A percentile compares a stretch with the other conserved stretches of the same genome.
Conservation (phyloP, 2,888 invertebrate genomes). For the Nudaria mundana region DNA sequence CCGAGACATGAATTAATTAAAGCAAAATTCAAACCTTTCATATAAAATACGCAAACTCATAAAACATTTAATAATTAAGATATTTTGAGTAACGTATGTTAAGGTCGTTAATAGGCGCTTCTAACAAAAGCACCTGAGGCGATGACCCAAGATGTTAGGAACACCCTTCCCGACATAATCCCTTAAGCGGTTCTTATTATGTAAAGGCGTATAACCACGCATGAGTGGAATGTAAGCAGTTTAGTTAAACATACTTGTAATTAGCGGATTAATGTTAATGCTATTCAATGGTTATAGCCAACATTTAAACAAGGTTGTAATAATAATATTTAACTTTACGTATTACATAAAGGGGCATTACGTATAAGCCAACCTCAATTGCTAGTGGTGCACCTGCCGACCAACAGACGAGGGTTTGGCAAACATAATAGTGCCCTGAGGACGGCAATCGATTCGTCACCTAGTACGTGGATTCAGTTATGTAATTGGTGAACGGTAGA, state of each 20-base stretch:
- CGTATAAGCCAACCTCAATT: no score
- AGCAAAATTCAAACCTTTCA: neutral
- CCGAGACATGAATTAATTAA: no score
- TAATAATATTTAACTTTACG: no score
- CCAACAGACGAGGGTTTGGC: no score
- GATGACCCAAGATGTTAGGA: constrained; percentile 10
- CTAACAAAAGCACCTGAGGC: constrained; percentile 9
- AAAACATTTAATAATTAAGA: neutral
- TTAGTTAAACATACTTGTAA: neutral
- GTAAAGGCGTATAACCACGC: neutral
- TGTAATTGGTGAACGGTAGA: no score
- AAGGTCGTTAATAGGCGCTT: constrained; percentile 4
- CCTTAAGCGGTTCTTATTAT: constrained; percentile 8
- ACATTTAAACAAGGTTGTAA: no score
- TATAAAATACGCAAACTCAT: neutral
- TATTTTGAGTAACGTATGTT: neutral
- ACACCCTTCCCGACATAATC: constrained; percentile 6
- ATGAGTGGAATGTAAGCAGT: neutral
- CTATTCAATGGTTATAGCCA: neutral
- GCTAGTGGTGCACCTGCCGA: no score
- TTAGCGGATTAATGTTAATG: neutral
- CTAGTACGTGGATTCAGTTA: no score
- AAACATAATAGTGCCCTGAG: no score
- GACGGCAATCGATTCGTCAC: no score
- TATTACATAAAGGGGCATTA: no score